Percentiles rank a stretch among this genome's conserved stretches.
These are phyloP conservation scores for Lamellibrachia luymesi DNA, from an alignment of 1,140 invertebrate genomes.

Conservation along the genomic window DNA sequence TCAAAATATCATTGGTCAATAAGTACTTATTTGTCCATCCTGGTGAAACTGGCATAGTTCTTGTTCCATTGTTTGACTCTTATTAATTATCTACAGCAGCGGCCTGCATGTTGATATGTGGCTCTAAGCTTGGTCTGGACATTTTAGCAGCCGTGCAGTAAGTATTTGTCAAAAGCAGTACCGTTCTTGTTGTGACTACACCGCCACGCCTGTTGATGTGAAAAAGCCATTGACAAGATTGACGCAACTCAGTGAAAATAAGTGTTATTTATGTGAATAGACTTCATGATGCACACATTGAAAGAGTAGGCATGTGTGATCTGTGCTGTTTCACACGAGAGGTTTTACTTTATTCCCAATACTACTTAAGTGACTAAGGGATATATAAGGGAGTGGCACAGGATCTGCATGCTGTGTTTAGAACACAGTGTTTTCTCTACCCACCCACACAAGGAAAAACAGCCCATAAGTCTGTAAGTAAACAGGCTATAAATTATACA, in stretches of 20 bases:
- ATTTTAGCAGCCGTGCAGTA: too few species aligned
- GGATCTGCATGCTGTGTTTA: background rate
- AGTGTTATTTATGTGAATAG: background rate
- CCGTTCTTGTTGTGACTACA: background rate
- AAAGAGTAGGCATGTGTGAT: too few species aligned
- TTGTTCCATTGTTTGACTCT: background rate
- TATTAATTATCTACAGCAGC: background rate
- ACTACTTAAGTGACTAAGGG: background rate
- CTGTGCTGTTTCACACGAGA: too few species aligned
- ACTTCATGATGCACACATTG: background rate
- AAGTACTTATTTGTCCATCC: background rate
- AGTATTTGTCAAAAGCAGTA: background rate
- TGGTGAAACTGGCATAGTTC: background rate
- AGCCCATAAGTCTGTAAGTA: background rate
- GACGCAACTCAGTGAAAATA: background rate
- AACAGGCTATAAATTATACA: background rate
- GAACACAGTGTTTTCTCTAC: background rate
- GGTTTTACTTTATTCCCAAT: background rate
- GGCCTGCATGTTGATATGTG: background rate
- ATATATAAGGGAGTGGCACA: background rate
- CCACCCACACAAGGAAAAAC: background rate
- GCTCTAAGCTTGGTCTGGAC: too few species aligned
- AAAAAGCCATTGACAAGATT: background rate
- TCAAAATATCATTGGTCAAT: background rate
- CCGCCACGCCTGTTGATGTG: background rate